A percentile compares a stretch with the other conserved stretches of the same genome.
Conservation (phyloP, 1,140 invertebrate genomes). For the Helicoverpa armigera region DNA sequence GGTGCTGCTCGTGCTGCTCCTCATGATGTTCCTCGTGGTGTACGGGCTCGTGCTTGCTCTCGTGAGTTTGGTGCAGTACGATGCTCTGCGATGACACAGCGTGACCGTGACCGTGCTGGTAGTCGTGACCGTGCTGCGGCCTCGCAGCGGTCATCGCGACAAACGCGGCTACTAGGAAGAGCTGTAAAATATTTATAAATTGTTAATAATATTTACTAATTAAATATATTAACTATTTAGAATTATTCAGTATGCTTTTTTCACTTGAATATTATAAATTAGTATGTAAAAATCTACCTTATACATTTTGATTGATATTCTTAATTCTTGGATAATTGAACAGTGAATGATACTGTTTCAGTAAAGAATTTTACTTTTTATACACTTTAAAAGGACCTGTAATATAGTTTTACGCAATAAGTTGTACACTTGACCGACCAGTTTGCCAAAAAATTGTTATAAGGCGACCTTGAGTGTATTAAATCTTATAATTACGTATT, state of each 20-base stretch:
- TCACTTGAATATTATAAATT: too few relatives aligned
- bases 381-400: neutral
- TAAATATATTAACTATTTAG: too few relatives aligned
- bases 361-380: constrained; percentile 6
- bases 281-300: neutral
- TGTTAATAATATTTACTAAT: neutral
- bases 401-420: neutral
- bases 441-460: neutral
- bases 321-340: neutral
- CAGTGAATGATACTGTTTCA: neutral
- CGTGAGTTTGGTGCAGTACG: constrained; percentile 6
- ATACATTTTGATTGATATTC: neutral
- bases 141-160: neutral
- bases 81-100: constrained; percentile 10
- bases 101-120: neutral
- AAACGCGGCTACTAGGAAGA: neutral
- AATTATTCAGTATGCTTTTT: neutral
- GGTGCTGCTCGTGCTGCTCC: too few relatives aligned
- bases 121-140: neutral
- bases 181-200: neutral
- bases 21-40: too few relatives aligned
- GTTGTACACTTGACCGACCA: neutral
- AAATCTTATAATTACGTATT: neutral
- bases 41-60: too few relatives aligned
- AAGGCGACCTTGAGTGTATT: constrained; percentile 4